phyloP scores from a whole-genome alignment of 2,888 invertebrate species.

The Cataglyphis altisquamis region DNA sequence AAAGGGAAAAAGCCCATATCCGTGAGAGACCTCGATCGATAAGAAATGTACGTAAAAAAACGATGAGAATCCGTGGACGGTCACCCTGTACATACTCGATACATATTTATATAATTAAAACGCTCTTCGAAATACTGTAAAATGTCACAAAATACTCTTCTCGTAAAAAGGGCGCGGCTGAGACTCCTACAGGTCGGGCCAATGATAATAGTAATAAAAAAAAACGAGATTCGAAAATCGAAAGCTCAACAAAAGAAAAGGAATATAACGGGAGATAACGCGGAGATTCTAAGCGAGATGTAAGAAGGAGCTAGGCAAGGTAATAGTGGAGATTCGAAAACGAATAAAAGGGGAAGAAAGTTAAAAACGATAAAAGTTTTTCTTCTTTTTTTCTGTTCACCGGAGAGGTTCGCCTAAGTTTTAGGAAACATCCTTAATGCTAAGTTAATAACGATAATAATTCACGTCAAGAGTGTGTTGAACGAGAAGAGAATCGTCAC shows the following conservation, averaged over 20 bases:
- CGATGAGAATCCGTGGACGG: conserved; percentile 81
- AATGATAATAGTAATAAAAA: conserved; percentile 65
- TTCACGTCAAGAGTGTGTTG: conserved; percentile 71
- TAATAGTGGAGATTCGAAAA: conserved; percentile 68
- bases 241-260: conserved; percentile 47
- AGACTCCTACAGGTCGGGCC: conserved; percentile 73
- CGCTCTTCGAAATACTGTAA: conserved; percentile 86
- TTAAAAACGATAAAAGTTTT: conserved; percentile 61
- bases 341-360: conserved; percentile 60
- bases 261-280: conserved; percentile 41
- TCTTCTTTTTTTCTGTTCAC: conserved; percentile 40
- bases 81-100: conserved; percentile 83
- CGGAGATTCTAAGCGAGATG: conserved; percentile 67
- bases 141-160: conserved; percentile 85
- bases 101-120: conserved; percentile 84
- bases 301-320: conserved; percentile 44
- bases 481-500: conserved; percentile 61
- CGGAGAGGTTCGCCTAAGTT: conserved; percentile 67
- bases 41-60: conserved; percentile 75
- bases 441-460: conserved; percentile 66
- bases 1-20: conserved; percentile 51
- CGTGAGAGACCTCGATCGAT: conserved; percentile 70
- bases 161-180: conserved; percentile 80
- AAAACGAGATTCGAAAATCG: conserved; percentile 73
- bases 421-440: conserved; percentile 71